Conservation (phyloP, 2,113 vertebrate genomes). For the Aegotheles bennettii region DNA sequence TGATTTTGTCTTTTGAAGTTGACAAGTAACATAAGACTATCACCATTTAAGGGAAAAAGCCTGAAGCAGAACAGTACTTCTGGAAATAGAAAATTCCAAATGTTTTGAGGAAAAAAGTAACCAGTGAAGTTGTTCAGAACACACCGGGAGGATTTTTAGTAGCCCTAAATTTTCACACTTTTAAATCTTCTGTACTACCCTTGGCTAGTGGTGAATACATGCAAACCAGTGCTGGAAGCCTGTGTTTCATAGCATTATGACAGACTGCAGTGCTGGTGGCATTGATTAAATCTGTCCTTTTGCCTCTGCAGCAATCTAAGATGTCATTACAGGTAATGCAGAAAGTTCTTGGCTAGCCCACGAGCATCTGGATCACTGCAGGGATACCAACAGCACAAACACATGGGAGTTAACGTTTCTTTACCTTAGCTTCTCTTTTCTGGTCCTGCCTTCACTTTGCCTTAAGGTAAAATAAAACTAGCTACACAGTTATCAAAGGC, state of each 20-base stretch:
- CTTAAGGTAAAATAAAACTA: neutral
- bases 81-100: neutral
- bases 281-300: slow-evolving; percentile 26
- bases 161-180: neutral
- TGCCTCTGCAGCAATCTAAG: slow-evolving; percentile 19
- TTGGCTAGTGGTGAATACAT: neutral
- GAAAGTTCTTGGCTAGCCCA: neutral
- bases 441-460: neutral
- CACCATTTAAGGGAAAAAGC: slow-evolving; percentile 40
- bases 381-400: neutral
- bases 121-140: neutral
- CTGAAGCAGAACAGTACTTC: neutral
- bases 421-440: neutral
- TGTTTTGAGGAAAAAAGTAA: neutral
- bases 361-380: neutral
- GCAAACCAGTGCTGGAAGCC: neutral
- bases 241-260: neutral
- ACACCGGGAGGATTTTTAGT: neutral
- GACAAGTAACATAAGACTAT: neutral
- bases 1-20: slow-evolving; percentile 22
- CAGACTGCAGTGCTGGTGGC: slow-evolving; percentile 6
- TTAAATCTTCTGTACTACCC: neutral
- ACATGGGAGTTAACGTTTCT: neutral
- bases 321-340: neutral
- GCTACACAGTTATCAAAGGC: neutral